Base-by-base conservation (phyloP, 2,113 vertebrate species). In the pig (Sus scrofa) region DNA sequence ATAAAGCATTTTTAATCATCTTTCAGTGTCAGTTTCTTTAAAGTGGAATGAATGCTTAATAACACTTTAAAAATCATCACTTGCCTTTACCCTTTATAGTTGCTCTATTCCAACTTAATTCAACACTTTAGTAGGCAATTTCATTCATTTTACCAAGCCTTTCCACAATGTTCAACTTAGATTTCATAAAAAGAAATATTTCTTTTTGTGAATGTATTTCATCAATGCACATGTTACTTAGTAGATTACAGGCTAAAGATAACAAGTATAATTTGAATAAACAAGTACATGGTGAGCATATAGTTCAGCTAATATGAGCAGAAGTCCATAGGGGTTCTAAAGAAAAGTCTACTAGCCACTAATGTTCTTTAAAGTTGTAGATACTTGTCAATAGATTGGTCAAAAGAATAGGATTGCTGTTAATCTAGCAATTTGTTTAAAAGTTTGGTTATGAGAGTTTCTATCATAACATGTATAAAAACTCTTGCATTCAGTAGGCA, bases 401-500 rank as follows among this genome's bases (percentile, higher is more conserved):
- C 30, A 68, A 86, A 91, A 95, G 58, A 83, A 67, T 78, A 3
- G 7, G 11, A 58, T 86, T 16, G 4, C 9, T 89, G 8, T 70
- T 85, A 65, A 75, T 85, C 37, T 78, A 75, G 39, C 34, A 94
- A 54, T 26, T 65, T 75, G 50, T n/a, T 50, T 89, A 78, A 62
- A 70, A 65, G 18, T 19, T 14, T 37, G 32, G 20, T 89, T 83
- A 52, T 2, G 18, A 86, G 24, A 67, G 10, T 1, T 50, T 78
- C 50, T 89, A 19, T 58, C 24, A 84, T 37, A 78, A 58, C 9
- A 63, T 62, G n/a, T 60, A 24, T 52, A 85, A 95, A 97, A 95
- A 50, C 62, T 50, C 20, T 39, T 71, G 37, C 24, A 37, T 67
- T 16, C 4, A 50, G n/a, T 56, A 82, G 58, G 20, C 15, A 65